A percentile compares a stretch with the other conserved stretches of the same genome.
phyloP scores from a whole-genome alignment of 2,113 vertebrate species.

The Fregetta grallaria region DNA sequence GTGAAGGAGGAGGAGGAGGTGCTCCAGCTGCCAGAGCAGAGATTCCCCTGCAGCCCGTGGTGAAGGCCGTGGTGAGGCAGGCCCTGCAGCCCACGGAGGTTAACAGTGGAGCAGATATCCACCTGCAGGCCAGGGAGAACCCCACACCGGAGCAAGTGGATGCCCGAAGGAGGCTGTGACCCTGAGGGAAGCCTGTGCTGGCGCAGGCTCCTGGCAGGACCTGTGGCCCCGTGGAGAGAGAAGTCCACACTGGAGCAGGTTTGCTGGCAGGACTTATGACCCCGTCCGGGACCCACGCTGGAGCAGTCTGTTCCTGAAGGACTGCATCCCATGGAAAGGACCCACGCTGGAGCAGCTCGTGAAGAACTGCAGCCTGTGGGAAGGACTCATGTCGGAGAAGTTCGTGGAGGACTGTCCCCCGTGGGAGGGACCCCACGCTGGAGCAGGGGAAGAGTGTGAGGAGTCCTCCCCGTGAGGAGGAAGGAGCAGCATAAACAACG shows the following conservation, averaged over 20 bases:
- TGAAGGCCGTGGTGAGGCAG: not conserved
- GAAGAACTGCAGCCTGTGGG: not conserved
- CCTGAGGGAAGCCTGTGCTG: too few relatives aligned
- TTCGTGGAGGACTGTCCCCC: too few relatives aligned
- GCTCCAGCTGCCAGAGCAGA: not conserved
- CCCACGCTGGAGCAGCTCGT: not conserved
- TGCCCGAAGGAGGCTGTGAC: not conserved
- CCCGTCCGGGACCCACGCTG: too few relatives aligned
- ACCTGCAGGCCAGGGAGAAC: not conserved
- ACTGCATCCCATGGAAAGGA: too few relatives aligned
- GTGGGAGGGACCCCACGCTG: not conserved
- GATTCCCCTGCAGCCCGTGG: not conserved
- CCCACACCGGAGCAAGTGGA: not conserved
- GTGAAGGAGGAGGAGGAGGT: not conserved
- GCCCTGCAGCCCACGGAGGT: not conserved
- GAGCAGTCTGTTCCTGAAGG: too few relatives aligned
- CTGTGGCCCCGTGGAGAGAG: too few relatives aligned
- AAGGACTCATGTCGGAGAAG: too few relatives aligned
- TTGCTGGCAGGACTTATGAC: too few relatives aligned
- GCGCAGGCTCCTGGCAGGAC: too few relatives aligned
- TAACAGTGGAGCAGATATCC: not conserved
- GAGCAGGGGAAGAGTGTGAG: not conserved
- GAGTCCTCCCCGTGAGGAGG: not conserved
- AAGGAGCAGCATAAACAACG: not conserved
- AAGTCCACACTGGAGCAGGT: not conserved